A percentile compares a stretch with the other conserved stretches of the same genome.
These are phyloP conservation scores for Brachystomella parvula DNA, from an alignment of 1,140 invertebrate species.

Conservation along the genomic window DNA sequence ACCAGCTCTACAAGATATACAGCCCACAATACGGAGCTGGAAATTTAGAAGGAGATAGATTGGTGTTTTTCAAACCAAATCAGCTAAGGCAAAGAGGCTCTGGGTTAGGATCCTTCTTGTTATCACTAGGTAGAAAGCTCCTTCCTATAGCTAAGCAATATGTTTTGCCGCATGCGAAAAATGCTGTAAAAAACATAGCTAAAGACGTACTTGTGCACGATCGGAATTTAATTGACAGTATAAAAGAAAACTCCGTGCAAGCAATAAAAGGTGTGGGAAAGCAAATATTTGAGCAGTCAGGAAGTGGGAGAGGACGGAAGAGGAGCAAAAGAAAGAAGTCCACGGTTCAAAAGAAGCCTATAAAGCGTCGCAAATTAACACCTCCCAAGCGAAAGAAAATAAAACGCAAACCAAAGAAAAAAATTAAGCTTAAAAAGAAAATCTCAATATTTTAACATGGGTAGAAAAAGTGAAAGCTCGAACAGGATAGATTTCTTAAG, in stretches of 20 bases:
- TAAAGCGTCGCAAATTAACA: not conserved
- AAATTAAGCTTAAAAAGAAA: not conserved
- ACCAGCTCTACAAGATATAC: constrained; percentile 6
- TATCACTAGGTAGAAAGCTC: not conserved
- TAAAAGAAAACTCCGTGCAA: constrained; percentile 8
- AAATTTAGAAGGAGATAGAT: not conserved
- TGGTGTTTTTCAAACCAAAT: not conserved
- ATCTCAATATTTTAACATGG: not conserved
- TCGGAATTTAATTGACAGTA: not conserved
- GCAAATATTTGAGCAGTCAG: constrained; percentile 10
- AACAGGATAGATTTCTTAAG: constrained; percentile 39
- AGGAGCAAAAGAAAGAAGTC: not conserved
- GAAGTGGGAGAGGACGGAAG: not conserved
- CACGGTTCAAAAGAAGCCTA: not conserved
- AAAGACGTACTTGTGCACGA: not conserved
- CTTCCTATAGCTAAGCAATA: not conserved
- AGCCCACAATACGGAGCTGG: constrained; percentile 1
- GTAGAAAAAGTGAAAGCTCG: not conserved
- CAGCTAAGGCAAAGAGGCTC: not conserved
- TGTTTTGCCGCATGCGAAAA: constrained; percentile 5
- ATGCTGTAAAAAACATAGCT: not conserved
- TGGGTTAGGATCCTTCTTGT: constrained; percentile 5
- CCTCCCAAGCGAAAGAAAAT: too few relatives aligned
- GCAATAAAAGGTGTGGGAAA: constrained; percentile 17
- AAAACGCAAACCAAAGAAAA: too few relatives aligned